Evolutionary conservation across 2,888 invertebrate genomes (phyloP).

Genomic region (Trichopoda pennipes): DNA sequence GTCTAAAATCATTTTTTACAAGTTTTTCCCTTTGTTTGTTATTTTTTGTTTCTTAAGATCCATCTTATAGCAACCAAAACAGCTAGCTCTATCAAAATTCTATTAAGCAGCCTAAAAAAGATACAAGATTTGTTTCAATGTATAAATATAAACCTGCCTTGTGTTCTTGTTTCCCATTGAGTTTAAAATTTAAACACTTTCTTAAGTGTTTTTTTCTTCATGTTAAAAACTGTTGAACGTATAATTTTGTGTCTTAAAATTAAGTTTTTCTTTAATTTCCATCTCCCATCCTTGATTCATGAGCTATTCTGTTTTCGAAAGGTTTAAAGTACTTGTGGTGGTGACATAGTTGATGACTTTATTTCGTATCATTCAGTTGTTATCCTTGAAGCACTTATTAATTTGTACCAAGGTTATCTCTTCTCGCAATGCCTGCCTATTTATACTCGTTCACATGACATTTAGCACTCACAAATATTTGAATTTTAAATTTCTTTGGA

Average conservation of each 20-base stretch:
- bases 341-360: neutral
- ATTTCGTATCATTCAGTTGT: slow-evolving; percentile 6
- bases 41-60: too few relatives aligned
- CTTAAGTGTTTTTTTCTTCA: too few relatives aligned
- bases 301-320: neutral
- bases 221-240: too few relatives aligned
- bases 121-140: too few relatives aligned
- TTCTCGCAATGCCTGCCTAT: slow-evolving; percentile 9
- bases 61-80: too few relatives aligned
- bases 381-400: slow-evolving; percentile 53
- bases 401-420: slow-evolving; percentile 40
- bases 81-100: too few relatives aligned
- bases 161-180: too few relatives aligned
- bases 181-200: too few relatives aligned
- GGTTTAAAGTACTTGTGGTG: neutral
- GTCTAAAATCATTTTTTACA: too few relatives aligned
- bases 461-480: neutral
- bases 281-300: slow-evolving; percentile 18
- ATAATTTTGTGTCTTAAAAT: slow-evolving; percentile 1
- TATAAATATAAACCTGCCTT: too few relatives aligned
- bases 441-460: neutral
- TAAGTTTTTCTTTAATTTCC: slow-evolving; percentile 48
- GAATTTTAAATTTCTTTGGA: neutral
- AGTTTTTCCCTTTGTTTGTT: too few relatives aligned
- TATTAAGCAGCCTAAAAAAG: too few relatives aligned